These are phyloP conservation scores for Barypeithes pellucidus DNA, from an alignment of 2,888 invertebrate species.

Conservation along the genomic window DNA sequence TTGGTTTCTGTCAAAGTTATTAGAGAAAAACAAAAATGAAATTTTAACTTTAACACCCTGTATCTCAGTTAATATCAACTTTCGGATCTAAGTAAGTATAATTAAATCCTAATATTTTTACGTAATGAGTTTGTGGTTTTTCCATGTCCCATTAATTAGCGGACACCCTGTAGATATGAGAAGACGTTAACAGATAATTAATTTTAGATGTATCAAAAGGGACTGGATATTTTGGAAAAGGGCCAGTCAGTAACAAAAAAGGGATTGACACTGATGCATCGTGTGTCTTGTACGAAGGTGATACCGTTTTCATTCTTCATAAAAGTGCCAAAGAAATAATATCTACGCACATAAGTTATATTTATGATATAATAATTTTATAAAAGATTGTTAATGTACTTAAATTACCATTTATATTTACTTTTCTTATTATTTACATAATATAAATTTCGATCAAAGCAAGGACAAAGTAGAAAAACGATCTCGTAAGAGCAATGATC, in stretches of 20 bases:
- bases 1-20: no score
- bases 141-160: no score
- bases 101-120: no score
- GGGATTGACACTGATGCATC: slow-evolving; percentile 30
- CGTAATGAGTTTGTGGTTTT: no score
- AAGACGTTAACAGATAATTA: slow-evolving; percentile 14
- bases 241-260: slow-evolving; percentile 11
- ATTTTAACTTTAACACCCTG: no score
- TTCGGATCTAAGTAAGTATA: no score
- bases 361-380: neutral
- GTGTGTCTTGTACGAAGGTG: slow-evolving; percentile 28
- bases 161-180: no score
- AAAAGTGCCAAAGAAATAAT: slow-evolving; percentile 20
- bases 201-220: slow-evolving; percentile 25
- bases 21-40: no score
- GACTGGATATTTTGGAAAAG: slow-evolving; percentile 31
- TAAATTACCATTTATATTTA: neutral
- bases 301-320: slow-evolving; percentile 35
- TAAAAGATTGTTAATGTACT: no score
- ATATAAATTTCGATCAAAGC: no score
- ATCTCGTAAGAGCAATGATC: no score
- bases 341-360: slow-evolving; percentile 2
- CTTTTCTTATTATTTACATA: neutral
- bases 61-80: no score
- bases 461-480: neutral